Conservation (phyloP, 2,888 invertebrate genomes). For the Epinotia demarniana region DNA sequence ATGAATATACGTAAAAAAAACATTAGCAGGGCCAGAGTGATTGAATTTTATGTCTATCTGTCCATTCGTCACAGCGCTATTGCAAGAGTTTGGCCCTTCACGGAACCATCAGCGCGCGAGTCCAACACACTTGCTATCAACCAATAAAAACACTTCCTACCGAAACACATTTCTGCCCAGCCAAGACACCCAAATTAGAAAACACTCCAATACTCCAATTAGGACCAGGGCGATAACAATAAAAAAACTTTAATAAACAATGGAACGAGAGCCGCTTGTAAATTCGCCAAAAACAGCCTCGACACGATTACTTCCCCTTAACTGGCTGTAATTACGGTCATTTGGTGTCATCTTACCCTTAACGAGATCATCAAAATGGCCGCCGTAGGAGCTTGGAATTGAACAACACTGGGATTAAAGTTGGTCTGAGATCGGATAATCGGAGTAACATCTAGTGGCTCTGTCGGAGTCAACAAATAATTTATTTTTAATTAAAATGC, state of each 20-base stretch:
- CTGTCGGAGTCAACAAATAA: too few species aligned
- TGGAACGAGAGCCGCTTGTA: slow-evolving; percentile 67
- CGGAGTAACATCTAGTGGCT: neutral
- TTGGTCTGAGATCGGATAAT: neutral
- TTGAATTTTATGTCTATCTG: too few species aligned
- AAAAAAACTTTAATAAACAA: slow-evolving; percentile 80
- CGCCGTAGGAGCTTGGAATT: slow-evolving; percentile 24
- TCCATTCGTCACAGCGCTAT: too few species aligned
- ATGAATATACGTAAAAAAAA: too few species aligned
- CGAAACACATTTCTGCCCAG: neutral
- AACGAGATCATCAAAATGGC: slow-evolving; percentile 62
- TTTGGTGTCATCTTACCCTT: slow-evolving; percentile 81
- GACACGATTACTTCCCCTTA: slow-evolving; percentile 69
- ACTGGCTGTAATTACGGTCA: slow-evolving; percentile 79
- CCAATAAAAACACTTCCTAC: neutral
- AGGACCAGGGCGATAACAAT: slow-evolving; percentile 55
- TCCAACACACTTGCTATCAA: neutral
- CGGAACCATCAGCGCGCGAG: too few species aligned
- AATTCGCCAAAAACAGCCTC: slow-evolving; percentile 71
- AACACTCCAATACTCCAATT: slow-evolving; percentile 58
- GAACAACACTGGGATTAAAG: slow-evolving; percentile 20
- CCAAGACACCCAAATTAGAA: slow-evolving; percentile 43
- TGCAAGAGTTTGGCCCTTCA: too few species aligned
- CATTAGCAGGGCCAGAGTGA: too few species aligned
- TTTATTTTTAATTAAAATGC: too few species aligned